Percentiles rank a stretch among this genome's conserved stretches.
These are phyloP conservation scores for Drosophila athabasca DNA, from an alignment of 1,140 invertebrate species.

Conservation along the genomic window DNA sequence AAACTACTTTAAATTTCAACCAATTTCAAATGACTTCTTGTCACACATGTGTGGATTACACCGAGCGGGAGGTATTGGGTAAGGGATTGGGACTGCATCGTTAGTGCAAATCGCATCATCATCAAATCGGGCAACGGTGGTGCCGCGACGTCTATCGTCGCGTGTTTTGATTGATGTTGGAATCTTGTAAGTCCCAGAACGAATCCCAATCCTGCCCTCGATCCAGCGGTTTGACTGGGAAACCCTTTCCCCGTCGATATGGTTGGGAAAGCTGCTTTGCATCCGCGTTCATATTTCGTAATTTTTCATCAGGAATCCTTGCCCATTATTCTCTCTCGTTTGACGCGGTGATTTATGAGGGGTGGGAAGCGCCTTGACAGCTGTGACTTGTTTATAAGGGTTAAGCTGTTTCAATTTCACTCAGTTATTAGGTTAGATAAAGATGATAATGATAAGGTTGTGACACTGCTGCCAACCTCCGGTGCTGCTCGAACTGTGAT, in stretches of 20 bases:
- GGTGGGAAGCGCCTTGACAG: slow-evolving; percentile 55
- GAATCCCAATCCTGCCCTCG: slow-evolving; percentile 40
- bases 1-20: slow-evolving; percentile 81
- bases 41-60: slow-evolving; percentile 57
- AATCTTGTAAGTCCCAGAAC: slow-evolving; percentile 66
- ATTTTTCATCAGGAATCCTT: slow-evolving; percentile 66
- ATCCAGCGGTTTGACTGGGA: slow-evolving; percentile 55
- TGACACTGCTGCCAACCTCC: slow-evolving; percentile 53
- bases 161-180: slow-evolving; percentile 76
- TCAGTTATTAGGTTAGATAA: slow-evolving; percentile 74
- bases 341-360: slow-evolving; percentile 67
- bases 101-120: slow-evolving; percentile 79
- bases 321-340: slow-evolving; percentile 43
- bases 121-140: slow-evolving; percentile 28
- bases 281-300: slow-evolving; percentile 68
- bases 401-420: slow-evolving; percentile 81
- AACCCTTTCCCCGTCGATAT: slow-evolving; percentile 7
- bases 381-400: slow-evolving; percentile 71
- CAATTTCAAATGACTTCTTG: slow-evolving; percentile 78
- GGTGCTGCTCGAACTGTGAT: slow-evolving; percentile 31
- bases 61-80: background rate
- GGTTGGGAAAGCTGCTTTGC: slow-evolving; percentile 40
- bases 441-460: slow-evolving; percentile 76
- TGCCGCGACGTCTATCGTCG: slow-evolving; percentile 25
- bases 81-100: slow-evolving; percentile 58